Percentiles rank a stretch among this genome's conserved stretches.
Conservation (phyloP, 2,797 vertebrate species). For the Premnoplex brunnescens region DNA sequence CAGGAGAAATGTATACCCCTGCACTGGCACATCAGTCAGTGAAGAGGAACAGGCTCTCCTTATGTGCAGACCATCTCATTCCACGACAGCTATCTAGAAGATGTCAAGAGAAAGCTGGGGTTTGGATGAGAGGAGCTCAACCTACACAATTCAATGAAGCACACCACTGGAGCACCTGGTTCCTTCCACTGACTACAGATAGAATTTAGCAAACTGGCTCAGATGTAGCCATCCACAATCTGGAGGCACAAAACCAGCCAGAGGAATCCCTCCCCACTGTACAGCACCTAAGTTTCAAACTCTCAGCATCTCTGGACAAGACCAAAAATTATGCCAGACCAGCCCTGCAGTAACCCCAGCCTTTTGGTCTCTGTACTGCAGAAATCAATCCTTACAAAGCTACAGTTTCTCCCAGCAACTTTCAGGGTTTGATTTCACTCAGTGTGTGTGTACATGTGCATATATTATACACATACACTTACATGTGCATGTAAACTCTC, state of each 20-base stretch:
- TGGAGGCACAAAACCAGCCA: background rate
- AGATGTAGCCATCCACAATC: background rate
- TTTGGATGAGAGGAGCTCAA: background rate
- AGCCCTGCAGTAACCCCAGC: background rate
- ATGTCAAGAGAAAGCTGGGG: background rate
- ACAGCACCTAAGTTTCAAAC: background rate
- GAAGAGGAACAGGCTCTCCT: background rate
- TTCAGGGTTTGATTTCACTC: background rate
- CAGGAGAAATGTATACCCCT: fast-evolving
- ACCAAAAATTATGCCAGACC: background rate
- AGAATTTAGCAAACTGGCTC: background rate
- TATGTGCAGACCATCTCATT: background rate
- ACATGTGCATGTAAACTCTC: background rate
- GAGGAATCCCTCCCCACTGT: background rate
- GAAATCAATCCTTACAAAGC: background rate
- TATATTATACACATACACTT: background rate
- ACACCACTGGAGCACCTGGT: background rate
- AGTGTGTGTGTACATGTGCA: no score
- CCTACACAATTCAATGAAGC: background rate
- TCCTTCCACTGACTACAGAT: background rate
- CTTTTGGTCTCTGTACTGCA: background rate
- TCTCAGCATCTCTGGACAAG: background rate
- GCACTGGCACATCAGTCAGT: background rate
- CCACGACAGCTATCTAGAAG: background rate
- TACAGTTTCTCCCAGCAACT: background rate